phyloP scores from a whole-genome alignment of 1,140 invertebrate species.

The Bombus pascuorum region DNA sequence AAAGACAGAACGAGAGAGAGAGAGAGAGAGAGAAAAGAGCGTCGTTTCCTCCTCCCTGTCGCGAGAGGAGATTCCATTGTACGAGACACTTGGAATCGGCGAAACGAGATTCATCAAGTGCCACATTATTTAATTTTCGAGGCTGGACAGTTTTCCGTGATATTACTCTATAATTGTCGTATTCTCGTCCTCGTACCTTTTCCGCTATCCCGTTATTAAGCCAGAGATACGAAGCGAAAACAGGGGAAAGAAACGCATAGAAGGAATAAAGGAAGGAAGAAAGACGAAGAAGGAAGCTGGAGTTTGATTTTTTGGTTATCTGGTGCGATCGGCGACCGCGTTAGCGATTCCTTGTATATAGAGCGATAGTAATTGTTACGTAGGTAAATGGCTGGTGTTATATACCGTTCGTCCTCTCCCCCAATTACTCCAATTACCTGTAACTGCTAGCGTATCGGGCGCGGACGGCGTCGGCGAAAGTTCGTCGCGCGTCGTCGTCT shows the following conservation, averaged over 20 bases:
- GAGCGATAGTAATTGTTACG: constrained; percentile 78
- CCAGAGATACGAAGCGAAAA: not conserved
- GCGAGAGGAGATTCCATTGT: constrained; percentile 13
- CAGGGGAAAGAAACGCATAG: too few species aligned
- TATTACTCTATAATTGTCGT: constrained; percentile 41
- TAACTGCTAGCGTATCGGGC: constrained; percentile 45
- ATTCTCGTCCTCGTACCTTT: constrained; percentile 23
- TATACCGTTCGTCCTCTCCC: constrained; percentile 58
- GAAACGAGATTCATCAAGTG: constrained; percentile 35
- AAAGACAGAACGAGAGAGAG: not conserved
- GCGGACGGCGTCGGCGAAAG: not conserved
- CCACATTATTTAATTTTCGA: constrained; percentile 48
- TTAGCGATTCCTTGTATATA: constrained; percentile 79
- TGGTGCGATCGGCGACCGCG: constrained; percentile 68
- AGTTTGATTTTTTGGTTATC: constrained; percentile 44
- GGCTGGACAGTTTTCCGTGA: constrained; percentile 46
- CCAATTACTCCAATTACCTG: constrained; percentile 44
- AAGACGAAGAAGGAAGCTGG: not conserved
- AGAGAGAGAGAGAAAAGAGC: not conserved
- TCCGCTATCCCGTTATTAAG: not conserved
- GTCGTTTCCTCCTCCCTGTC: not conserved
- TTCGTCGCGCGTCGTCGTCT: not conserved
- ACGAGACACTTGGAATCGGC: constrained; percentile 16
- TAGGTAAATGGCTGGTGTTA: constrained; percentile 78
- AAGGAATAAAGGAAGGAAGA: not conserved